These are phyloP conservation scores for Zoanthus solanderi DNA, from an alignment of 92 coral and sea anemone genomes.

Conservation along the genomic window DNA sequence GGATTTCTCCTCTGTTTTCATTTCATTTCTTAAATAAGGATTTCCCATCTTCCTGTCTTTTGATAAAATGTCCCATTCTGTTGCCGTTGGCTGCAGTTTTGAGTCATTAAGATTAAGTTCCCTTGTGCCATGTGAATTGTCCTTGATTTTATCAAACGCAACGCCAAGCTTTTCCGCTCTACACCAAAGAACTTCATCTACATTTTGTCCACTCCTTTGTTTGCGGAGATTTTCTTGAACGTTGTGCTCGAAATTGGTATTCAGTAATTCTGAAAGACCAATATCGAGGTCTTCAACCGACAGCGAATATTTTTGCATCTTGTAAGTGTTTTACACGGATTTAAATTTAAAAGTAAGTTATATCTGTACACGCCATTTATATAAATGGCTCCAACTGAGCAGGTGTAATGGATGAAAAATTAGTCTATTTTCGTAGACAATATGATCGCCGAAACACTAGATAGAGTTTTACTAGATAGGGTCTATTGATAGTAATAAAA, in stretches of 20 bases:
- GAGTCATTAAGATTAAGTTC: not conserved
- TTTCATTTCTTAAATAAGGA: not conserved
- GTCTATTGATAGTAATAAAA: conserved; percentile 6
- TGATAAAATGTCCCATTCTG: not conserved
- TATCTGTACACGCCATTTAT: not conserved
- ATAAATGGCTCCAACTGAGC: not conserved
- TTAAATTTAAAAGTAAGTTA: not conserved
- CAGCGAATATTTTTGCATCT: conserved; percentile 19
- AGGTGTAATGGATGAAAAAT: conserved; percentile 6
- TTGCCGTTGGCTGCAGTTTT: not conserved
- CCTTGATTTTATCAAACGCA: not conserved
- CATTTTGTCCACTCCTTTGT: not conserved
- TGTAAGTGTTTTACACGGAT: not conserved
- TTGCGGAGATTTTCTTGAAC: not conserved
- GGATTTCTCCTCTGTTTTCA: not conserved
- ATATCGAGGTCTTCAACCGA: conserved; percentile 35
- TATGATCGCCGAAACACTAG: not conserved
- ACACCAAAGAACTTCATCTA: not conserved
- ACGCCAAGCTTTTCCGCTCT: not conserved
- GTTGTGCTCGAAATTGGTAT: not conserved
- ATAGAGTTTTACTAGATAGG: not conserved
- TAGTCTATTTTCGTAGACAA: not conserved
- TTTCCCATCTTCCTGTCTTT: not conserved
- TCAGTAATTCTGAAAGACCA: conserved; percentile 20
- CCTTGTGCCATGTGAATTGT: not conserved